These are phyloP conservation scores for Dysmachus trigonus DNA, from an alignment of 2,888 invertebrate species.

Conservation along the genomic window DNA sequence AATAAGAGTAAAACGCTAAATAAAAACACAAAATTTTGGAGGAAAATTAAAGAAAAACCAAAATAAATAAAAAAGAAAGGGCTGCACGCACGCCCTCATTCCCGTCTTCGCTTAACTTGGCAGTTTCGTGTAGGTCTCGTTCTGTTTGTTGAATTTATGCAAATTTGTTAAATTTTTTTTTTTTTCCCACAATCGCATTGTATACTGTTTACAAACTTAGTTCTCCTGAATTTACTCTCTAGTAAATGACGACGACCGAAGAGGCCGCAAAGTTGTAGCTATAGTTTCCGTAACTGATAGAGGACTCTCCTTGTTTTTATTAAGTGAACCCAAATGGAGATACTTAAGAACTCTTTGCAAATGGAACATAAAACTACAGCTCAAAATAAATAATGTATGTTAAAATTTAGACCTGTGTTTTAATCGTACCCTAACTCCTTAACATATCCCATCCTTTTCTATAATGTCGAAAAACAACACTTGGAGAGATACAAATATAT, in stretches of 20 bases:
- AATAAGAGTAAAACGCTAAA: conserved; percentile 29
- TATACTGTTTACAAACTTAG: neutral
- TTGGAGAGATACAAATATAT: no score
- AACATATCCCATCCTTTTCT: neutral
- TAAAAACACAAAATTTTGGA: neutral
- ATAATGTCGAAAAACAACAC: neutral
- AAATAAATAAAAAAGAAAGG: neutral
- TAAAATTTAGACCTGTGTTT: conserved; percentile 42
- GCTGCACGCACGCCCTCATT: neutral
- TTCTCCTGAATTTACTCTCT: neutral
- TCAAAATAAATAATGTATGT: conserved; percentile 42
- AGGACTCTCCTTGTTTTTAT: conserved; percentile 19
- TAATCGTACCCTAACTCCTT: neutral
- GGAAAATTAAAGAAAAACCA: neutral
- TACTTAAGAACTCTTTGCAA: conserved; percentile 35
- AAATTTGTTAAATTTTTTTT: neutral
- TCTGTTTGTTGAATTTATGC: neutral
- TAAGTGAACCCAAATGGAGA: neutral
- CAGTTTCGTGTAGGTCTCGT: neutral
- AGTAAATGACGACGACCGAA: neutral
- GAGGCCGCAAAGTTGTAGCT: conserved; percentile 1
- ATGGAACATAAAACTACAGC: conserved; percentile 37
- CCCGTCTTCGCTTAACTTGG: neutral
- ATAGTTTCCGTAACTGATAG: conserved; percentile 24
- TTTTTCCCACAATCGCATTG: conserved; percentile 2